Evolutionary conservation across 1,140 invertebrate species (phyloP).

Genomic region (Oreohelix idahoensis): DNA sequence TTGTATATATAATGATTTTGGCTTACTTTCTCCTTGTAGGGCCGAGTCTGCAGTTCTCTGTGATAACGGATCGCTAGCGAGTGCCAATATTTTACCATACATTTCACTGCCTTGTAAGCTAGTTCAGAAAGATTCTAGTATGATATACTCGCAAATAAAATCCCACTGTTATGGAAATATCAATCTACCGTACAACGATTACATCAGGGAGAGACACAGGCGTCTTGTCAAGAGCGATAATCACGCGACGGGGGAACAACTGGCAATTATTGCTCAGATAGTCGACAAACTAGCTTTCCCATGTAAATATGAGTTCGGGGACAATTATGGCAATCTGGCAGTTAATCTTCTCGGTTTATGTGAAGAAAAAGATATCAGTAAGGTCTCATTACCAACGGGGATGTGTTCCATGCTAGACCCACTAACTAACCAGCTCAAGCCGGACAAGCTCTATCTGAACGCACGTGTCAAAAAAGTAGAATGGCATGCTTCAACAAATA

Average conservation of each 20-base stretch:
- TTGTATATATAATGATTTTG: too few relatives aligned
- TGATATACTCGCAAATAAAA: not conserved
- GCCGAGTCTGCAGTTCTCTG: not conserved
- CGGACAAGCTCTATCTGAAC: not conserved
- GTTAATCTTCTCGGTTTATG: not conserved
- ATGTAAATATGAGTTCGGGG: not conserved
- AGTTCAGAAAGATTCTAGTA: not conserved
- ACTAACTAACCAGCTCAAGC: not conserved
- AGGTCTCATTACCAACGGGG: not conserved
- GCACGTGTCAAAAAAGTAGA: not conserved
- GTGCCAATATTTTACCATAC: not conserved
- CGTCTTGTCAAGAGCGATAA: not conserved
- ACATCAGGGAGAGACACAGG: not conserved
- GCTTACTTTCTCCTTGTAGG: not conserved
- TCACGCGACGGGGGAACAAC: not conserved
- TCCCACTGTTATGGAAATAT: not conserved
- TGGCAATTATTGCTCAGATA: not conserved
- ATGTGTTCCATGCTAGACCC: not conserved
- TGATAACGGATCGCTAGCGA: not conserved
- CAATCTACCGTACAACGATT: not conserved
- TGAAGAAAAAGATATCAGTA: not conserved
- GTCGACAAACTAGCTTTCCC: not conserved
- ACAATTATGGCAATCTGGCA: not conserved
- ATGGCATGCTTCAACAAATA: not conserved
- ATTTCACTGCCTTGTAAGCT: not conserved